Percentiles rank a stretch among this genome's conserved stretches.
phyloP scores from a whole-genome alignment of 2,888 invertebrate species.

The Calameuta pallipes region DNA sequence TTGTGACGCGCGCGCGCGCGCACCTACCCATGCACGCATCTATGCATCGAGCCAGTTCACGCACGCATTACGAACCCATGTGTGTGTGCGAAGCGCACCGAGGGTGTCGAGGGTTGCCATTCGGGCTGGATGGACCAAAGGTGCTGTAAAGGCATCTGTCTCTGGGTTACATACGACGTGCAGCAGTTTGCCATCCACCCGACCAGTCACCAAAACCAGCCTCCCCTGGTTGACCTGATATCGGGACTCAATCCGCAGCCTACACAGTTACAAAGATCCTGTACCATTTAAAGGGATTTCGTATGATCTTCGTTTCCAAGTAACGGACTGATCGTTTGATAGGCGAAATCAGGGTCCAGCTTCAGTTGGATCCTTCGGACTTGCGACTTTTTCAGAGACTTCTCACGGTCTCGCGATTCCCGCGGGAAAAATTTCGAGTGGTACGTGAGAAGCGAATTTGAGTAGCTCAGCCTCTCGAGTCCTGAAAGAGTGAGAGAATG shows the following conservation, averaged over 20 bases:
- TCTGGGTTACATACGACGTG: constrained; percentile 4
- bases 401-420: too few relatives aligned
- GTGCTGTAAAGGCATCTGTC: constrained; percentile 52
- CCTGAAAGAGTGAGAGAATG: neutral
- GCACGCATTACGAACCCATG: constrained; percentile 25
- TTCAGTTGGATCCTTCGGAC: too few relatives aligned
- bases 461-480: too few relatives aligned
- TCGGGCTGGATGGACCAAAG: constrained; percentile 47
- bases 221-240: neutral
- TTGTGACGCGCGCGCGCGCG: constrained; percentile 40
- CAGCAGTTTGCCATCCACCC: neutral
- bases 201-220: too few relatives aligned
- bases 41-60: constrained; percentile 9
- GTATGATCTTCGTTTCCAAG: too few relatives aligned
- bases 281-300: neutral
- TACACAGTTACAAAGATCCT: neutral
- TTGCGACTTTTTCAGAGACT: too few relatives aligned
- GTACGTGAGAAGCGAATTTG: too few relatives aligned
- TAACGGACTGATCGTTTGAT: too few relatives aligned
- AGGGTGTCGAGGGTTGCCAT: neutral
- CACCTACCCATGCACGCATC: constrained; percentile 16
- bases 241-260: neutral
- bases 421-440: too few relatives aligned
- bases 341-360: too few relatives aligned
- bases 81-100: constrained; percentile 25